Conservation (phyloP, 2,797 vertebrate genomes). For the Gymnopithys bicolor region DNA sequence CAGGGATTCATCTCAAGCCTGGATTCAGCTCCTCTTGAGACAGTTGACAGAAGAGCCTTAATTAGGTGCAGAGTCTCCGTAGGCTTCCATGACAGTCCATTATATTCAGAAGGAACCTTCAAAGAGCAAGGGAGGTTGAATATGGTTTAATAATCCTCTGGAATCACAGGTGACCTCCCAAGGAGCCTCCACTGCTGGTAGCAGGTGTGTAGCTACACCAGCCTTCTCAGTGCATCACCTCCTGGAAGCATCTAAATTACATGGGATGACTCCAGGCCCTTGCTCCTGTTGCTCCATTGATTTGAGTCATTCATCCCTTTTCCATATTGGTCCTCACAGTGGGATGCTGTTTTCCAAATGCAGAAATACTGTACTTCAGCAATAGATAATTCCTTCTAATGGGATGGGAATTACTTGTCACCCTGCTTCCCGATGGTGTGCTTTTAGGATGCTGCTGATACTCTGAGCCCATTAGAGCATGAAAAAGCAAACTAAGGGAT, state of each 20-base stretch:
- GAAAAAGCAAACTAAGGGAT: not conserved
- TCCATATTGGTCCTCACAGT: not conserved
- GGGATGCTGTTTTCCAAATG: not conserved
- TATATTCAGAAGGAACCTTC: not conserved
- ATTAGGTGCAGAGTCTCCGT: not conserved
- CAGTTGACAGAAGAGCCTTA: not conserved
- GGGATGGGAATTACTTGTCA: not conserved
- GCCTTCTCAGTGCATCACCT: not conserved
- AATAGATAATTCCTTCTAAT: not conserved
- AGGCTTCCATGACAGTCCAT: not conserved
- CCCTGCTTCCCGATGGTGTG: fast-evolving
- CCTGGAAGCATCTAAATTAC: not conserved
- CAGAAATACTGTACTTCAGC: not conserved
- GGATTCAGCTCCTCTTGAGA: not conserved
- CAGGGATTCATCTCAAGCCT: not conserved
- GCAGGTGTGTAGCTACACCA: not conserved
- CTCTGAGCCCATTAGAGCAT: not conserved
- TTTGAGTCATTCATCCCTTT: not conserved
- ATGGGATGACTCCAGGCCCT: not conserved
- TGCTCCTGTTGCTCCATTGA: not conserved
- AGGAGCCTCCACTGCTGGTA: not conserved
- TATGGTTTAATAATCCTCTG: not conserved
- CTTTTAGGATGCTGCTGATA: not conserved
- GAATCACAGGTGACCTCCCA: not conserved
- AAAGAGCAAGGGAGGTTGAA: not conserved